These are phyloP conservation scores for Anomalospiza imberbis DNA, from an alignment of 2,797 vertebrate genomes.

Conservation along the genomic window DNA sequence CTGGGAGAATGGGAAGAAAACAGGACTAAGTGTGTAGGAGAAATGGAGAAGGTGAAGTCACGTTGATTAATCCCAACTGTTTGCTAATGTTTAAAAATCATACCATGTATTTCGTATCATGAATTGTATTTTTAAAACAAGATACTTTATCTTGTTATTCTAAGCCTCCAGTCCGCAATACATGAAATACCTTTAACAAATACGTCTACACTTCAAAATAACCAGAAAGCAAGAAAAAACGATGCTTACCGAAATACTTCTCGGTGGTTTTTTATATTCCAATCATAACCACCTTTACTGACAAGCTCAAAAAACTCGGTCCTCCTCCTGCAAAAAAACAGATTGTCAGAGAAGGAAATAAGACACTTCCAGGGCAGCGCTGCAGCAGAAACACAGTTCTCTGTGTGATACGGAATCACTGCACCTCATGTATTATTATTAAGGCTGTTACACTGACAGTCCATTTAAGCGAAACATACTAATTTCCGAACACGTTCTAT, in stretches of 20 bases:
- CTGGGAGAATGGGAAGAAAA: neutral
- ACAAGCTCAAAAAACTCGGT: constrained; percentile 95
- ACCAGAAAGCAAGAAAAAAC: constrained; percentile 16
- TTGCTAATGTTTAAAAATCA: neutral
- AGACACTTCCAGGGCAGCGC: constrained; percentile 42
- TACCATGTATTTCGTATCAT: neutral
- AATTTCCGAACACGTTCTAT: constrained; percentile 57
- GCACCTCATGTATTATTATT: constrained; percentile 64
- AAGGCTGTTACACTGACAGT: constrained; percentile 68
- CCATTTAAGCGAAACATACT: constrained; percentile 73
- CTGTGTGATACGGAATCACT: constrained; percentile 7
- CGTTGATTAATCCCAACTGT: neutral
- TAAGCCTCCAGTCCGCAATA: neutral
- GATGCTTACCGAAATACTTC: constrained; percentile 88
- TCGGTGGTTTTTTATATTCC: constrained; percentile 92
- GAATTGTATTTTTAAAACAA: neutral
- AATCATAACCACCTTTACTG: constrained; percentile 91
- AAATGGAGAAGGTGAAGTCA: neutral
- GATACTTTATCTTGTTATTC: neutral
- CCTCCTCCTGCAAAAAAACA: constrained; percentile 83
- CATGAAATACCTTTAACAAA: neutral
- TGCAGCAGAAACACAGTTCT: constrained; percentile 47
- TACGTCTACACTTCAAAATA: neutral
- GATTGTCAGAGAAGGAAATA: constrained; percentile 46
- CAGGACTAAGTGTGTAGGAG: neutral